Conservation (phyloP, 2,888 invertebrate species). For the Dascillus cervinus region DNA sequence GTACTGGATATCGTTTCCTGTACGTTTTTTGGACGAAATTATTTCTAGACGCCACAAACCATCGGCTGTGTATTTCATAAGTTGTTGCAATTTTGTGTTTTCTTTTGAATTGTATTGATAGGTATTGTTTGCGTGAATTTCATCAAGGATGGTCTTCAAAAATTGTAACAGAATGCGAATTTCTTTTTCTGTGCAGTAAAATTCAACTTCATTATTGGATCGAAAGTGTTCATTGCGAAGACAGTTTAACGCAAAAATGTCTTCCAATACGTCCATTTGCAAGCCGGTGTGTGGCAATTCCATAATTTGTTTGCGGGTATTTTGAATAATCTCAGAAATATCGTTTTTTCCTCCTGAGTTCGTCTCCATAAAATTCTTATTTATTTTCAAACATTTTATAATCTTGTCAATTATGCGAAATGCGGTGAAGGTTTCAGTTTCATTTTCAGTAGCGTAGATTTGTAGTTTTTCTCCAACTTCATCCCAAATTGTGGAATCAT, state of each 20-base stretch:
- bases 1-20: slow-evolving; percentile 49
- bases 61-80: slow-evolving; percentile 52
- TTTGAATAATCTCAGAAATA: slow-evolving; percentile 43
- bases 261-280: slow-evolving; percentile 59
- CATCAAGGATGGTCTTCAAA: slow-evolving; percentile 49
- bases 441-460: slow-evolving; percentile 17
- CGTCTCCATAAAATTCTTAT: slow-evolving; percentile 29
- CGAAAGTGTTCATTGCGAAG: slow-evolving; percentile 51
- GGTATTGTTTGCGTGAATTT: slow-evolving; percentile 40
- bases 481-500: slow-evolving; percentile 16
- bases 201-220: slow-evolving; percentile 33
- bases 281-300: slow-evolving; percentile 44
- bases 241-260: slow-evolving; percentile 65
- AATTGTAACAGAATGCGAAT: slow-evolving; percentile 52
- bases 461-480: slow-evolving; percentile 19
- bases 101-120: slow-evolving; percentile 34
- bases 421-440: slow-evolving; percentile 43
- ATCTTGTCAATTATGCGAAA: slow-evolving; percentile 47
- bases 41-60: slow-evolving; percentile 67
- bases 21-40: slow-evolving; percentile 48
- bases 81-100: slow-evolving; percentile 29
- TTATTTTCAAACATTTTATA: slow-evolving; percentile 43
- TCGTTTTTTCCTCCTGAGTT: slow-evolving; percentile 38
- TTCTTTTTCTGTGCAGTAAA: slow-evolving; percentile 53
- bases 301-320: slow-evolving; percentile 44